A percentile compares a stretch with the other conserved stretches of the same genome.
Conservation (phyloP, 2,888 invertebrate genomes). For the Polietes domitor region DNA sequence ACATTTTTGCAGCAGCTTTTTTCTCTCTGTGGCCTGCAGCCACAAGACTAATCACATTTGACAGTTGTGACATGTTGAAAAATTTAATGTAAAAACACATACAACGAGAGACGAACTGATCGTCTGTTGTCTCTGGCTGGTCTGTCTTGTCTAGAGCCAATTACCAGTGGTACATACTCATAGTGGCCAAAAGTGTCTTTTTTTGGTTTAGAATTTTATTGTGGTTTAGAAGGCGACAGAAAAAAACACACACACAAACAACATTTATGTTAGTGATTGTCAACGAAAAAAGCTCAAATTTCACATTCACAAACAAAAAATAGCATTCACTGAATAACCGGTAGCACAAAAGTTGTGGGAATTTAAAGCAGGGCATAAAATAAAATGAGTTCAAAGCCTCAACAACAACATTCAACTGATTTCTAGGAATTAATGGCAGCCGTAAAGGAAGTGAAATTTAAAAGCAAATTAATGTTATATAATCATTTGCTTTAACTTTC, state of each 20-base stretch:
- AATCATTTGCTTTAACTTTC: no score
- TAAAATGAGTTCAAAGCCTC: background rate
- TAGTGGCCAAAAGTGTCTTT: background rate
- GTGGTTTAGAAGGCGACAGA: slow-evolving; percentile 4
- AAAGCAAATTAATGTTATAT: no score
- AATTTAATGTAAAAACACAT: slow-evolving; percentile 71
- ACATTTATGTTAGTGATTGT: slow-evolving; percentile 5
- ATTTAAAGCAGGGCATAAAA: background rate
- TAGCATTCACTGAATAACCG: background rate
- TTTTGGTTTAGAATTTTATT: slow-evolving; percentile 20
- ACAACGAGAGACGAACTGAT: slow-evolving; percentile 22
- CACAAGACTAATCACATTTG: slow-evolving; percentile 54
- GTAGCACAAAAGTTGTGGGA: slow-evolving; percentile 27
- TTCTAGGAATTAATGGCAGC: slow-evolving; percentile 1
- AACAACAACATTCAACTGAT: background rate
- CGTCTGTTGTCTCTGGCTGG: background rate
- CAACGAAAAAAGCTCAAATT: slow-evolving; percentile 27
- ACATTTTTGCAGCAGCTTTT: background rate
- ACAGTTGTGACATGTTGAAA: slow-evolving; percentile 59
- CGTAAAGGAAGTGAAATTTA: background rate
- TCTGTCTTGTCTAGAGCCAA: slow-evolving; percentile 11
- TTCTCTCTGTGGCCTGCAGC: background rate
- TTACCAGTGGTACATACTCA: background rate
- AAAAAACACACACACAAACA: background rate
- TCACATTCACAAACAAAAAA: background rate